Conservation (phyloP, 2,888 invertebrate genomes). For the Listrodromus nycthemerus region DNA sequence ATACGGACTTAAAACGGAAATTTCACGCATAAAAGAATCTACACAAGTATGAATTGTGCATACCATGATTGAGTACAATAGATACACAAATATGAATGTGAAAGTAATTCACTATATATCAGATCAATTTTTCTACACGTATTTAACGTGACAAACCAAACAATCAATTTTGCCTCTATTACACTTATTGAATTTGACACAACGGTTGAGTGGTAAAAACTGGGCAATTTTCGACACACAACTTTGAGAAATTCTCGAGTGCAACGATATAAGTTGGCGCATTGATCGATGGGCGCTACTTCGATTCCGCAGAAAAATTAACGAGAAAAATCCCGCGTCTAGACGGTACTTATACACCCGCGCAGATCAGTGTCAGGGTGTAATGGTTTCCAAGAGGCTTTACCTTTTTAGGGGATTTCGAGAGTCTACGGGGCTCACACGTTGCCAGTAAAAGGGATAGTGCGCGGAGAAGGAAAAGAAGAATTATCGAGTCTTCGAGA, state of each 20-base stretch:
- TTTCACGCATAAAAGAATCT: too few relatives aligned
- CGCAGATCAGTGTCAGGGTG: conserved; percentile 6
- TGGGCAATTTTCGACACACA: too few relatives aligned
- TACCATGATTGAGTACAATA: too few relatives aligned
- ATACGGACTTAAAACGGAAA: background rate
- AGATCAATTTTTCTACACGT: too few relatives aligned
- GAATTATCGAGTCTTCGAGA: conserved; percentile 59
- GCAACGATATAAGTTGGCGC: background rate
- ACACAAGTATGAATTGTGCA: too few relatives aligned
- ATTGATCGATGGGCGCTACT: background rate
- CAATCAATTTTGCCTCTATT: too few relatives aligned
- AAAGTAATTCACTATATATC: too few relatives aligned
- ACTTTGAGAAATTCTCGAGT: background rate
- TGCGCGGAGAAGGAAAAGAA: conserved; percentile 38
- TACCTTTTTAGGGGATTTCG: conserved; percentile 8
- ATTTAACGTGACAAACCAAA: too few relatives aligned
- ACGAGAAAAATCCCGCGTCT: conserved; percentile 6
- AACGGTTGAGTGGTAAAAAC: too few relatives aligned
- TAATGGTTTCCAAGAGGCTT: conserved; percentile 20
- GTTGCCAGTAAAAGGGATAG: background rate
- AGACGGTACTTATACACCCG: conserved; percentile 2
- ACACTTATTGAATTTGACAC: too few relatives aligned
- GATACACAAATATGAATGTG: too few relatives aligned
- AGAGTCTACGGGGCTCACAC: background rate
- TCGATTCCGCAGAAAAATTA: background rate